phyloP scores from a whole-genome alignment of 2,113 vertebrate species.

The Caranx melampygus region DNA sequence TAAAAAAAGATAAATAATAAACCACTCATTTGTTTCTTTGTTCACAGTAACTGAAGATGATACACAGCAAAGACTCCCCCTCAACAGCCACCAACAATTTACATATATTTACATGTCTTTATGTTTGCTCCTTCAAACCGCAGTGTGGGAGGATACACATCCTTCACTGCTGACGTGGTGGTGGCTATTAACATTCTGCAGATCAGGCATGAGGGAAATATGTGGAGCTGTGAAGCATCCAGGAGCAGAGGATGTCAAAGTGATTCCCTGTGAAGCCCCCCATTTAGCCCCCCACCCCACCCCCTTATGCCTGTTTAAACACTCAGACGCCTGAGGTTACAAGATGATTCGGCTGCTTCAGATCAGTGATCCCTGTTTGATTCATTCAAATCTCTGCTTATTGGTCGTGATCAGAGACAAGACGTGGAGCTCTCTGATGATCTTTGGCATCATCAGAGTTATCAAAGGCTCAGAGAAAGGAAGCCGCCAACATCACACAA shows the following conservation, averaged over 20 bases:
- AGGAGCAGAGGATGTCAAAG: conserved; percentile 29
- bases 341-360: conserved; percentile 27
- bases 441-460: conserved; percentile 10
- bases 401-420: conserved; percentile 28
- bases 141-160: conserved; percentile 52
- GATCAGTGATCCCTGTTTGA: conserved; percentile 31
- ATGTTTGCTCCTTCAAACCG: conserved; percentile 20
- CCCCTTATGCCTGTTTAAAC: conserved; percentile 38
- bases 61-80: conserved; percentile 11
- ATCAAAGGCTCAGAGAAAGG: conserved; percentile 26
- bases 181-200: conserved; percentile 29
- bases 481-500: conserved; percentile 1
- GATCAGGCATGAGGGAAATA: conserved; percentile 20
- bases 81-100: conserved; percentile 35
- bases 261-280: conserved; percentile 41
- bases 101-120: conserved; percentile 54
- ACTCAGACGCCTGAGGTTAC: conserved; percentile 32
- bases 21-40: conserved; percentile 21
- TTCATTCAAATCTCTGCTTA: conserved; percentile 25
- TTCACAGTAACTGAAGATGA: conserved; percentile 24
- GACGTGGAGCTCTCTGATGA: conserved; percentile 24
- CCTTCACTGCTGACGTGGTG: conserved; percentile 37
- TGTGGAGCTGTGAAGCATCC: background rate
- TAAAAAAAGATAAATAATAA: background rate
- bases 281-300: conserved; percentile 38